These are phyloP conservation scores for Mesorhabditis spiculigera DNA, from an alignment of 2,888 invertebrate species.

Conservation along the genomic window DNA sequence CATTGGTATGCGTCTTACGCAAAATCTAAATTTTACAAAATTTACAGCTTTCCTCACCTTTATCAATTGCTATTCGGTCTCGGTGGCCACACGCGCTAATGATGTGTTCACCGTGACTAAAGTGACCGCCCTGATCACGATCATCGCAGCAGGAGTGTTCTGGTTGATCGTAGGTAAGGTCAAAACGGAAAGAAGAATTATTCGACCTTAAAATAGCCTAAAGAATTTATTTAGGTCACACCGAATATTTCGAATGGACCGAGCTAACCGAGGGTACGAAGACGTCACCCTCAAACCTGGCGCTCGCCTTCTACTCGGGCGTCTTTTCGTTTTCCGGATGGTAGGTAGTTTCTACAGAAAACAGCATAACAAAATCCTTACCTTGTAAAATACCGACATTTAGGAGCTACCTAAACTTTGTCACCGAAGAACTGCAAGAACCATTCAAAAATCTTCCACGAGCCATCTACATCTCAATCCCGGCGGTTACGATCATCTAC, in stretches of 20 bases:
- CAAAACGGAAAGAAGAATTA: neutral
- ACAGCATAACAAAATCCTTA: neutral
- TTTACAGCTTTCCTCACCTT: slow-evolving; percentile 70
- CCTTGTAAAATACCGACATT: neutral
- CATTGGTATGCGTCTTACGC: slow-evolving; percentile 56
- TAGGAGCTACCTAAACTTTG: slow-evolving; percentile 85
- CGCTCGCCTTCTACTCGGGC: slow-evolving; percentile 85
- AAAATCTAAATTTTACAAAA: neutral
- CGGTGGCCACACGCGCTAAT: slow-evolving; percentile 84
- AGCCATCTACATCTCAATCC: slow-evolving; percentile 89
- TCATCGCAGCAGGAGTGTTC: slow-evolving; percentile 76
- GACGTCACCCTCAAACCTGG: slow-evolving; percentile 71
- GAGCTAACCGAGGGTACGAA: slow-evolving; percentile 50
- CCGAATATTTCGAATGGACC: slow-evolving; percentile 67
- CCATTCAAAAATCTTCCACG: slow-evolving; percentile 85
- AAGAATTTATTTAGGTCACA: slow-evolving; percentile 25
- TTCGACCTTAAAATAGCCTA: slow-evolving; percentile 9
- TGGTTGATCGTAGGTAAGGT: slow-evolving; percentile 70
- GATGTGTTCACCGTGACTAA: slow-evolving; percentile 84
- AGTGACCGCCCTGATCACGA: slow-evolving; percentile 76
- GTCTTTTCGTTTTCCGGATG: slow-evolving; percentile 90
- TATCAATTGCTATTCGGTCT: slow-evolving; percentile 82
- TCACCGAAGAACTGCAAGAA: slow-evolving; percentile 87
- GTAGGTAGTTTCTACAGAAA: slow-evolving; percentile 54
- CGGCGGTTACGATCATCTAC: slow-evolving; percentile 82